These are phyloP conservation scores for Drosophila paramelanica DNA, from an alignment of 2,888 invertebrate species.

Conservation along the genomic window DNA sequence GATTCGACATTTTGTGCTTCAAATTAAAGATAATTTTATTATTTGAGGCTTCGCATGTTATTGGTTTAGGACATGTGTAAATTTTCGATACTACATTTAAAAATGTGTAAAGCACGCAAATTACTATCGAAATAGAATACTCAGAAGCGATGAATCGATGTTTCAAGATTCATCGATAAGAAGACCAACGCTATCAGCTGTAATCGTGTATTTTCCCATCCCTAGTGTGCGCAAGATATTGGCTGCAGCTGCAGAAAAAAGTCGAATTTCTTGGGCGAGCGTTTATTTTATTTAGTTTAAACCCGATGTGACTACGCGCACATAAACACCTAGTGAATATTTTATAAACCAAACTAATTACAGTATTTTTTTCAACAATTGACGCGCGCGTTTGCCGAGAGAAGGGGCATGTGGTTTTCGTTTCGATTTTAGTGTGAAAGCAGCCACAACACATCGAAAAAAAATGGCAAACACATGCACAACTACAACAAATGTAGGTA, in stretches of 20 bases:
- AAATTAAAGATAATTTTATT: not conserved
- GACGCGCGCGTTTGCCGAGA: constrained; percentile 44
- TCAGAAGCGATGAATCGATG: not conserved
- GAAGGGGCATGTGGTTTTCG: constrained; percentile 63
- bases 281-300: constrained; percentile 55
- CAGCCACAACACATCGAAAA: constrained; percentile 60
- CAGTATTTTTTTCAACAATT: constrained; percentile 36
- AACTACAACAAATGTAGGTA: constrained; percentile 76
- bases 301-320: constrained; percentile 48
- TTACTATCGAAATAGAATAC: not conserved
- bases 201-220: constrained; percentile 22
- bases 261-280: constrained; percentile 37
- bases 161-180: constrained; percentile 10
- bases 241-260: constrained; percentile 55
- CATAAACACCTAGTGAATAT: constrained; percentile 44
- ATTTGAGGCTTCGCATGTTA: not conserved
- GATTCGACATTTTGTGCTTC: constrained; percentile 19
- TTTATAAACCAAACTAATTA: constrained; percentile 46
- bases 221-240: constrained; percentile 47
- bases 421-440: constrained; percentile 67
- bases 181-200: not conserved
- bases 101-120: not conserved
- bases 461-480: constrained; percentile 79
- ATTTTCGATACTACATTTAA: too few species aligned
- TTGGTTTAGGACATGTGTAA: too few species aligned